Base-by-base conservation (phyloP, 2,888 invertebrate species). In the Drosophila diplacantha region DNA sequence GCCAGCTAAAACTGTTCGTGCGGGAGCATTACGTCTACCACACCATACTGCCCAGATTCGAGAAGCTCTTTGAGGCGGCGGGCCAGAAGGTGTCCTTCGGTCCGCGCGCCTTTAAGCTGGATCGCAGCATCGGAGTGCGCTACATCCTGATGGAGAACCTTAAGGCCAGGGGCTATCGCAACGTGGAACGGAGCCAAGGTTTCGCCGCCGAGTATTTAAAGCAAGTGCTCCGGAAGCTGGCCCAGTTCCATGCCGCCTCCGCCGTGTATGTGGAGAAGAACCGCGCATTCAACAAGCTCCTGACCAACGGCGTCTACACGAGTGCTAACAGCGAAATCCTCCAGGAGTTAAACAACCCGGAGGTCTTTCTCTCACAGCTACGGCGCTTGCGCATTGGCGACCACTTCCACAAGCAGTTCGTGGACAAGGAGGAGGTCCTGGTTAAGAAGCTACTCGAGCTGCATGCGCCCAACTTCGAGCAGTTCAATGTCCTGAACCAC, bases 221-320 rank as follows among this genome's bases (percentile, higher is more conserved):
- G 43, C 57, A 75, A 8, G 83, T 76, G 6, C 72, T 87, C 5
- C 64, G 69, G 18, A 86, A 85, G 44, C 20, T 86, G 51, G 85
- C 86, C 4, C 69, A 86, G 50, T 85, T 85, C 37, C 86, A 87
- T 76, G 86, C 86, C 3, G 84, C 81, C 5, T 85, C 85, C 0
- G 84, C 77, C 8, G 73, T 77, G 2, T 77, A 73, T 64, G 77
- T 79, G 5, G 81, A 85, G 16, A 69, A 72, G 3, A 73, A 74
- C 32, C 79, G 82, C 3, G 71, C 52, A 46, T 80, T 77, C 35
- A 66, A 51, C 49, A 68, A 69, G 6, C 61, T 77, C 29, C 54
- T 72, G 51, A 68, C 74, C 6, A 66, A 70, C n/a, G 74, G 79
- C n/a, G 50, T 82, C 18, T 83, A 71, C 51, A 50, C 37, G 6